Percentiles rank a stretch among this genome's conserved stretches.
phyloP scores from a whole-genome alignment of 2,113 vertebrate species.

The Promerops cafer region DNA sequence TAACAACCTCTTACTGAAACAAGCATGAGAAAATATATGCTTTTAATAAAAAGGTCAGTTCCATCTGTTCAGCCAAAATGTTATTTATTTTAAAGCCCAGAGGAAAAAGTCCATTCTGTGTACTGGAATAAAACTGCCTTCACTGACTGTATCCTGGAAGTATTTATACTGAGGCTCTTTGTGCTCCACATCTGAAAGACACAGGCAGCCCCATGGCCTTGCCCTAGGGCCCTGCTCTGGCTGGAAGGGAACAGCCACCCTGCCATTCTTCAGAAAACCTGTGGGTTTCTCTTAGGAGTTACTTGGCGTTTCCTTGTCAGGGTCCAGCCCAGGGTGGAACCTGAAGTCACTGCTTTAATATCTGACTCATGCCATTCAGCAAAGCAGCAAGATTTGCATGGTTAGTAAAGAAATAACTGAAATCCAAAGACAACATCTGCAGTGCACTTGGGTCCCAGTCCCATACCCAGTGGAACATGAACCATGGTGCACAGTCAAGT shows the following conservation, averaged over 20 bases:
- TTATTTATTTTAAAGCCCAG: slow-evolving; percentile 21
- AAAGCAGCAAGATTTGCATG: background rate
- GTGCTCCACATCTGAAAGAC: background rate
- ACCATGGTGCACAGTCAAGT: background rate
- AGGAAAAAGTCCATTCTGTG: background rate
- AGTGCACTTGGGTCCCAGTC: background rate
- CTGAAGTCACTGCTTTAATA: background rate
- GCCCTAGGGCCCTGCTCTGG: background rate
- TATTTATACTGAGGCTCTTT: background rate
- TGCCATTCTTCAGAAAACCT: accelerated
- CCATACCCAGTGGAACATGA: background rate
- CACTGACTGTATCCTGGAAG: background rate
- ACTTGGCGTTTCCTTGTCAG: accelerated
- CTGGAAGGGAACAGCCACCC: background rate
- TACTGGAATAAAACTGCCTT: background rate
- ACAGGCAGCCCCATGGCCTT: background rate
- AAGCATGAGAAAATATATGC: background rate
- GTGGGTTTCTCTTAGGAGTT: accelerated
- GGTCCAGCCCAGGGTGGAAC: background rate
- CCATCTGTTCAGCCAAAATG: background rate
- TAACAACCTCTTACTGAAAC: background rate
- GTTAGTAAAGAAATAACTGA: background rate
- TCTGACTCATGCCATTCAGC: background rate
- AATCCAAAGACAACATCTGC: slow-evolving; percentile 43
- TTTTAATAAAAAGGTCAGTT: slow-evolving; percentile 7